Evolutionary conservation across 2,888 invertebrate species (phyloP).

Genomic region (Pristionchus fissidentatus): DNA sequence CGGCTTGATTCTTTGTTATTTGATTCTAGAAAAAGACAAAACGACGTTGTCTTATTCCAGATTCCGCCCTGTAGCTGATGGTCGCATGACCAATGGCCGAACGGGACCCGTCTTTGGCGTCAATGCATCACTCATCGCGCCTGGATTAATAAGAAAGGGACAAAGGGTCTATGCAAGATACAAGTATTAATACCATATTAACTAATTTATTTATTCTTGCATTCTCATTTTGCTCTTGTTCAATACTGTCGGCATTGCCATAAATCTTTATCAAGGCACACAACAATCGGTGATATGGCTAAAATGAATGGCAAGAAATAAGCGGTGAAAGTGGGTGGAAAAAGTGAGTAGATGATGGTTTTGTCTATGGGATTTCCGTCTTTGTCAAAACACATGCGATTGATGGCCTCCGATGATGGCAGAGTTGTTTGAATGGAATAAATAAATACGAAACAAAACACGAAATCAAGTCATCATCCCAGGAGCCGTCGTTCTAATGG

Average conservation of each 20-base stretch:
- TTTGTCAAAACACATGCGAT: background rate
- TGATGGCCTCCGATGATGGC: slow-evolving; percentile 35
- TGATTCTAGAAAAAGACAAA: too few relatives aligned
- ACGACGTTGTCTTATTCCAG: background rate
- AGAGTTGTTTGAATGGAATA: slow-evolving; percentile 17
- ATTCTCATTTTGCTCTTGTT: too few relatives aligned
- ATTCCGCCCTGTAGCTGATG: slow-evolving; percentile 11
- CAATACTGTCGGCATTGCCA: background rate
- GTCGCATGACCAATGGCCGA: background rate
- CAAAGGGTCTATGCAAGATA: slow-evolving; percentile 23
- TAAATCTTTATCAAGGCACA: background rate
- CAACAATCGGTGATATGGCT: background rate
- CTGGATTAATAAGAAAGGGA: background rate
- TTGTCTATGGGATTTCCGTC: slow-evolving; percentile 41
- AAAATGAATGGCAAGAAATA: too few relatives aligned
- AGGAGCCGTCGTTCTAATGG: slow-evolving; percentile 40
- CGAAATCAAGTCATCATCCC: slow-evolving; percentile 21
- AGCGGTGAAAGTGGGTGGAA: too few relatives aligned
- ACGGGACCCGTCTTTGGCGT: slow-evolving; percentile 7
- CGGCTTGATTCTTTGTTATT: too few relatives aligned
- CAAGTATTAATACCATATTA: background rate
- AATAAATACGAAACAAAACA: background rate
- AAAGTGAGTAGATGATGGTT: background rate
- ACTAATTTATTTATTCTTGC: background rate
- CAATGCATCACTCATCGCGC: background rate